Conservation (phyloP, 2,113 vertebrate species). For the Daphoenositta chrysoptera region DNA sequence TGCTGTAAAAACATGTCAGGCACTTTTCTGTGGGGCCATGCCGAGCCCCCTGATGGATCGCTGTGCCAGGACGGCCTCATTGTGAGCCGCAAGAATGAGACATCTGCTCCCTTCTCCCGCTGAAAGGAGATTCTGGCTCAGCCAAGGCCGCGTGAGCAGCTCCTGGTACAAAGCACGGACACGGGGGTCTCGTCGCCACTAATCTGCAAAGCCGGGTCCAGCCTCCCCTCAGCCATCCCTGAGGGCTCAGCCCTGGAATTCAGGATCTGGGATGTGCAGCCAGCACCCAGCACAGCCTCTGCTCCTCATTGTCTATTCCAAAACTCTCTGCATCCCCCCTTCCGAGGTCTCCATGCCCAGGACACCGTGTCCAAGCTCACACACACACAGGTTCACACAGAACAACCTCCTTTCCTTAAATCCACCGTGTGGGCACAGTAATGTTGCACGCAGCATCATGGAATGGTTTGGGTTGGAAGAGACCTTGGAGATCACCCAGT, state of each 20-base stretch:
- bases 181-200: accelerated
- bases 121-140: neutral
- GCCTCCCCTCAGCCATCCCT: neutral
- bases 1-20: constrained; percentile 20
- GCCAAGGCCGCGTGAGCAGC: neutral
- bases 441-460: accelerated
- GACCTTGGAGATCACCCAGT: neutral
- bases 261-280: accelerated
- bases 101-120: constrained; percentile 51
- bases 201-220: accelerated
- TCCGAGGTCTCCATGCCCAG: neutral
- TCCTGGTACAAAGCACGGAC: neutral
- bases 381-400: neutral
- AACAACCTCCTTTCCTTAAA: neutral
- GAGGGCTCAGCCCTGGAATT: neutral
- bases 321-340: neutral
- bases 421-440: accelerated
- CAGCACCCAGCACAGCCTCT: accelerated
- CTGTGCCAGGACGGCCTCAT: neutral
- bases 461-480: neutral
- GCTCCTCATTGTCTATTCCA: neutral
- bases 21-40: neutral
- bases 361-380: neutral
- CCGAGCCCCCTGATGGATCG: constrained; percentile 47
- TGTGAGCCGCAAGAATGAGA: constrained; percentile 55